A percentile compares a stretch with the other conserved stretches of the same genome.
phyloP scores from a whole-genome alignment of 2,113 vertebrate species.

The Centropristis striata region DNA sequence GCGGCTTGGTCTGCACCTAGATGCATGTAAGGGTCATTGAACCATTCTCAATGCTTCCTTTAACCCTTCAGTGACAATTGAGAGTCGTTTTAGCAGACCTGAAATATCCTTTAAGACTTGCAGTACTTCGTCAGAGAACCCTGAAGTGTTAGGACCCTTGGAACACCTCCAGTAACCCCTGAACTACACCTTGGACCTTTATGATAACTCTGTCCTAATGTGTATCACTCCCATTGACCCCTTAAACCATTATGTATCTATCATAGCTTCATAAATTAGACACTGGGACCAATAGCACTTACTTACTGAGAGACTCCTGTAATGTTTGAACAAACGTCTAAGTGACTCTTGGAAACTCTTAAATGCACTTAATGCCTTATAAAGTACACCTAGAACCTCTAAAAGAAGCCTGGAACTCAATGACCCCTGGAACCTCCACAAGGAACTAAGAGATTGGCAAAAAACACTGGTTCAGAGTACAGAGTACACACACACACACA shows the following conservation, averaged over 20 bases:
- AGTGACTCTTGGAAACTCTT: not conserved
- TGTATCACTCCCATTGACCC: not conserved
- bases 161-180: no score
- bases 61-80: no score
- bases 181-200: not conserved
- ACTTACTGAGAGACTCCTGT: not conserved
- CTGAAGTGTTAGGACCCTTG: not conserved
- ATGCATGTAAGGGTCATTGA: no score
- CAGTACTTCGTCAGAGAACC: no score
- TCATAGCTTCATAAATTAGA: not conserved
- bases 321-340: not conserved
- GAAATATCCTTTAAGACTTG: no score
- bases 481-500: not conserved
- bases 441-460: not conserved
- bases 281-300: not conserved
- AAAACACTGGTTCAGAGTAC: not conserved
- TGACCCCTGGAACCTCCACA: constrained; percentile 8
- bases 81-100: no score
- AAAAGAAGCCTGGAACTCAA: not conserved
- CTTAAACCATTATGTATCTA: no score
- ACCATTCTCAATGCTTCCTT: no score
- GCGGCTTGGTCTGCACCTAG: no score
- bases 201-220: not conserved
- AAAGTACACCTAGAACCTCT: constrained; percentile 9
- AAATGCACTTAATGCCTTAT: not conserved